Evolutionary conservation across 2,888 invertebrate genomes (phyloP).

Genomic region (Lycocerus yunnanus): DNA sequence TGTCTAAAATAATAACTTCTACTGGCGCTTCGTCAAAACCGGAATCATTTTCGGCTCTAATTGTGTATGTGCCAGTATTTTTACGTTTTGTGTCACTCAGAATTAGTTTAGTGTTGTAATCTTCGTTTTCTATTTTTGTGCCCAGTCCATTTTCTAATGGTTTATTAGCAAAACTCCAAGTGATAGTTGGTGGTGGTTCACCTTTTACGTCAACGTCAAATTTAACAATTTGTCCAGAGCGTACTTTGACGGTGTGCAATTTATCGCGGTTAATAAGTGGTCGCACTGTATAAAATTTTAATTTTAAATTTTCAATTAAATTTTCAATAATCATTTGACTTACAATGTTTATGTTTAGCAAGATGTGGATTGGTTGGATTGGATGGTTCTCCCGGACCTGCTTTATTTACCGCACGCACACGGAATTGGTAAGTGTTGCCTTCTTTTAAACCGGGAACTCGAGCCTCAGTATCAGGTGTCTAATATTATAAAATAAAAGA

Average conservation of each 20-base stretch:
- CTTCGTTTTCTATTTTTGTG: slow-evolving; percentile 83
- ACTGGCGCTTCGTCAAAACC: slow-evolving; percentile 94
- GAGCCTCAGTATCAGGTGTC: slow-evolving; percentile 79
- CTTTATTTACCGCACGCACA: slow-evolving; percentile 93
- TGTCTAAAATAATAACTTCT: slow-evolving; percentile 84
- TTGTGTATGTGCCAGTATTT: slow-evolving; percentile 87
- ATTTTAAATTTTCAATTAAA: neutral
- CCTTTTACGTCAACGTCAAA: slow-evolving; percentile 95
- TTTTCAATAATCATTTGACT: slow-evolving; percentile 55
- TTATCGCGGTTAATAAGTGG: slow-evolving; percentile 95
- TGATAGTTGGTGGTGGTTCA: slow-evolving; percentile 92
- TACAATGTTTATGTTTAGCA: slow-evolving; percentile 85
- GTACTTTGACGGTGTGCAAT: slow-evolving; percentile 83
- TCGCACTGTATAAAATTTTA: slow-evolving; percentile 69
- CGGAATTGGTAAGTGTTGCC: slow-evolving; percentile 95
- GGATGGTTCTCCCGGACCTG: slow-evolving; percentile 89
- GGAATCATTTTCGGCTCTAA: slow-evolving; percentile 90
- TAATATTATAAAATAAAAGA: slow-evolving; percentile 43
- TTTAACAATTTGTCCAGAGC: slow-evolving; percentile 88
- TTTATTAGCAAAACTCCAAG: slow-evolving; percentile 75
- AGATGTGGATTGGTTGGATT: slow-evolving; percentile 86
- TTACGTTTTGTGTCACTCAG: slow-evolving; percentile 81
- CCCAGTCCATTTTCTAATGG: slow-evolving; percentile 70
- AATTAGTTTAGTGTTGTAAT: slow-evolving; percentile 87
- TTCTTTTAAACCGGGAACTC: slow-evolving; percentile 83